Conservation (phyloP, 2,888 invertebrate genomes). For the Polydesmus complanatus region DNA sequence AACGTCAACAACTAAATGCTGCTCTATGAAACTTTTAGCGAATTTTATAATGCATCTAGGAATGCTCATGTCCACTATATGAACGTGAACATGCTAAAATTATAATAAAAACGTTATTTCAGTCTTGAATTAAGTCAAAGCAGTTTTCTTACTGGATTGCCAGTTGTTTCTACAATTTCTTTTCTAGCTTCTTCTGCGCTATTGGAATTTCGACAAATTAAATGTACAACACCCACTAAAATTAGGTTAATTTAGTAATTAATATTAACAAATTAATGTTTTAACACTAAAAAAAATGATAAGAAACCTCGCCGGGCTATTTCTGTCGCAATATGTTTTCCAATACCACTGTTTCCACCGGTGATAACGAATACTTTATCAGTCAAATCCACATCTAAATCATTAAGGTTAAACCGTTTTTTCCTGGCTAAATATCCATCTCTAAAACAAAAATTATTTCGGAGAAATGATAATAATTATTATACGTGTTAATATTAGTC, state of each 20-base stretch:
- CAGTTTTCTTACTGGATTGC: slow-evolving; percentile 28
- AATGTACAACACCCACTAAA: slow-evolving; percentile 32
- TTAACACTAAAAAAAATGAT: no score
- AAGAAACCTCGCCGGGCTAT: slow-evolving; percentile 34
- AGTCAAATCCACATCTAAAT: slow-evolving; percentile 31
- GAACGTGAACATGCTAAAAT: slow-evolving; percentile 32
- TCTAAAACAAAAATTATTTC: slow-evolving; percentile 26
- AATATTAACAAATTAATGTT: neutral
- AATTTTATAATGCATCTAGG: slow-evolving; percentile 33
- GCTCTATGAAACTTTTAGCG: slow-evolving; percentile 30
- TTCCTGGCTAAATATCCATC: slow-evolving; percentile 32
- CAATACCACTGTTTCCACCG: slow-evolving; percentile 33
- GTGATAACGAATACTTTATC: slow-evolving; percentile 34
- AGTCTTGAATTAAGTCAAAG: neutral
- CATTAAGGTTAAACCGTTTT: slow-evolving; percentile 29
- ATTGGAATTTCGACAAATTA: slow-evolving; percentile 35
- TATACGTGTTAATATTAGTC: no score
- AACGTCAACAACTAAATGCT: slow-evolving; percentile 30
- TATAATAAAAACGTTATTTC: neutral
- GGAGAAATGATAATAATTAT: no score
- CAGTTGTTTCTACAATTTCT: slow-evolving; percentile 29
- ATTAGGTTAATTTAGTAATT: neutral
- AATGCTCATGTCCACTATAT: slow-evolving; percentile 35
- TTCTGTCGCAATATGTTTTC: slow-evolving; percentile 33
- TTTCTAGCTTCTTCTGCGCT: slow-evolving; percentile 31